Evolutionary conservation across 2,797 vertebrate species (phyloP).

Genomic region (Sebastiscus tertius): DNA sequence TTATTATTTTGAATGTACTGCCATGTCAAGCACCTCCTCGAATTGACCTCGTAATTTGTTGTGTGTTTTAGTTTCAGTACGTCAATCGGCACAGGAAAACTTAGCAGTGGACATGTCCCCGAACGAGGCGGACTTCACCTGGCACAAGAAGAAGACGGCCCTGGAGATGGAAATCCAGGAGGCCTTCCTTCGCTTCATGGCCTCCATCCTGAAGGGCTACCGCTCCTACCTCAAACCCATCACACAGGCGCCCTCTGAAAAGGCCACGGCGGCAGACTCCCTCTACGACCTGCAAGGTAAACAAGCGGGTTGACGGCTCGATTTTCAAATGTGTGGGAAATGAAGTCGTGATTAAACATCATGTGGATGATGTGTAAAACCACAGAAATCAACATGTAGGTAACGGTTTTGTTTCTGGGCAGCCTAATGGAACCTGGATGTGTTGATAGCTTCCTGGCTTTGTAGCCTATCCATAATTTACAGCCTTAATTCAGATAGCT

Average conservation of each 20-base stretch:
- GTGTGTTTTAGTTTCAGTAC: constrained; percentile 76
- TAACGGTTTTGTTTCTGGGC: not conserved
- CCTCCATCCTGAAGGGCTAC: constrained; percentile 96
- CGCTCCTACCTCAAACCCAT: constrained; percentile 95
- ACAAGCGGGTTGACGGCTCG: fast-evolving
- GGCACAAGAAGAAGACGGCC: constrained; percentile 93
- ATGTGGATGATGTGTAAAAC: not conserved
- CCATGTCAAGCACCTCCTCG: not conserved
- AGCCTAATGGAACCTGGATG: not conserved
- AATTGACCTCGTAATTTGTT: not conserved
- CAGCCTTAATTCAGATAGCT: not conserved
- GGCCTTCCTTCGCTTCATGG: constrained; percentile 96
- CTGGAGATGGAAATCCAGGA: constrained; percentile 99
- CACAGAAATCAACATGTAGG: not conserved
- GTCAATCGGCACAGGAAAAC: constrained; percentile 82
- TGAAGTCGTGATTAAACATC: not conserved
- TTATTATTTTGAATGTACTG: not conserved
- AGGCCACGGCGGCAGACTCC: constrained; percentile 94
- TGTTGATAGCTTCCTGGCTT: not conserved
- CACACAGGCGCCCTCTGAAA: constrained; percentile 94
- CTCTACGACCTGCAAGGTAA: constrained; percentile 96
- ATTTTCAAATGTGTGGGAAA: not conserved
- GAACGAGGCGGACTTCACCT: constrained; percentile 96
- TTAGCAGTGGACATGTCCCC: constrained; percentile 93
- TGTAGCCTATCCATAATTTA: constrained; percentile 36